Percentiles rank a stretch among this genome's conserved stretches.
phyloP scores from a whole-genome alignment of 2,888 invertebrate genomes.

The Athrips mouffetella region DNA sequence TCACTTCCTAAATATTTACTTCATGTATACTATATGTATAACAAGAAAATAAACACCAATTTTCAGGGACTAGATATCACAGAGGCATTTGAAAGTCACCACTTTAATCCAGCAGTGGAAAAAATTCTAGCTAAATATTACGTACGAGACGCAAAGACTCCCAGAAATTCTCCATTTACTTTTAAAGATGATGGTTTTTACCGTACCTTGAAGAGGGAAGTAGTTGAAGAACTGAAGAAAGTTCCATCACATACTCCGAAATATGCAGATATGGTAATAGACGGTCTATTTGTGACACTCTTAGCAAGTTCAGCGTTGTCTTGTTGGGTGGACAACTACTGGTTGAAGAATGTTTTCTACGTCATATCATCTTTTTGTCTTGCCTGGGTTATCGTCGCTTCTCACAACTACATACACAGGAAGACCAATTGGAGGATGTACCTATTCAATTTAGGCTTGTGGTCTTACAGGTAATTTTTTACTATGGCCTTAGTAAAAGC shows the following conservation, averaged over 20 bases:
- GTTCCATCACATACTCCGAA: slow-evolving; percentile 49
- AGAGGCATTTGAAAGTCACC: slow-evolving; percentile 79
- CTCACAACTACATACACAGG: slow-evolving; percentile 89
- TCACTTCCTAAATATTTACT: too few relatives aligned
- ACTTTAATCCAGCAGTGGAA: slow-evolving; percentile 72
- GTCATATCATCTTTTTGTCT: slow-evolving; percentile 68
- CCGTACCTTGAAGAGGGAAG: slow-evolving; percentile 80
- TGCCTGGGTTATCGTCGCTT: slow-evolving; percentile 77
- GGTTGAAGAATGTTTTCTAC: slow-evolving; percentile 41
- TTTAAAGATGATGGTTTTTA: slow-evolving; percentile 87
- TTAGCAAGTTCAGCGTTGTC: slow-evolving; percentile 48
- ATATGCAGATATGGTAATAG: slow-evolving; percentile 47
- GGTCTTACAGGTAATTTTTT: slow-evolving; percentile 79
- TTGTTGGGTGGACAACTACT: slow-evolving; percentile 45
- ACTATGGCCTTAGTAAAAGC: background rate
- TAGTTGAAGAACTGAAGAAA: slow-evolving; percentile 74
- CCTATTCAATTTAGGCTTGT: slow-evolving; percentile 83
- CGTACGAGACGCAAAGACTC: slow-evolving; percentile 79
- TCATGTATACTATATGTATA: too few relatives aligned
- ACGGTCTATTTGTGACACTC: slow-evolving; percentile 53
- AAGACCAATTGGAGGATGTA: slow-evolving; percentile 89
- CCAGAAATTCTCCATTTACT: slow-evolving; percentile 85
- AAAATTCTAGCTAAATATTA: slow-evolving; percentile 81
- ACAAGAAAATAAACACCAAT: background rate
- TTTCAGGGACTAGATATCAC: slow-evolving; percentile 81